phyloP scores from a whole-genome alignment of 2,797 vertebrate genomes.

The Phyllotis vaccarum region DNA sequence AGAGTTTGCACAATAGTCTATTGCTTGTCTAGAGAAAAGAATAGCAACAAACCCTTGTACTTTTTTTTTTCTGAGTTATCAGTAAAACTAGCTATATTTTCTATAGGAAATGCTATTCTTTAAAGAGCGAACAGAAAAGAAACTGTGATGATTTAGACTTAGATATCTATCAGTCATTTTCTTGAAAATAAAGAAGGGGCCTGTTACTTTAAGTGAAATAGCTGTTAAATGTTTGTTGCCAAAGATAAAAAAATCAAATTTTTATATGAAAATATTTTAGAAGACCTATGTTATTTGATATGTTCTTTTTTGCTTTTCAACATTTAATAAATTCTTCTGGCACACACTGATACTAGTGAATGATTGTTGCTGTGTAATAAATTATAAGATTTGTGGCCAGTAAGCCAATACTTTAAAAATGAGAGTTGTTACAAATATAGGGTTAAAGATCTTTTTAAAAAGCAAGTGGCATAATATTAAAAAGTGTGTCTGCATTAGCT shows the following conservation, averaged over 20 bases:
- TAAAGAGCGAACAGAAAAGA: constrained; percentile 34
- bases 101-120: constrained; percentile 28
- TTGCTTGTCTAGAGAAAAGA: constrained; percentile 8
- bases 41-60: not conserved
- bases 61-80: constrained; percentile 52
- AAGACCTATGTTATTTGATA: constrained; percentile 45
- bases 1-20: no score
- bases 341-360: constrained; percentile 17
- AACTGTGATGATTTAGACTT: constrained; percentile 61
- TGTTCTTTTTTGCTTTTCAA: constrained; percentile 33
- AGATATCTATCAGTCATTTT: constrained; percentile 61
- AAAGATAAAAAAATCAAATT: constrained; percentile 52
- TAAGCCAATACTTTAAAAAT: constrained; percentile 35
- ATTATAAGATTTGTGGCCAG: constrained; percentile 34
- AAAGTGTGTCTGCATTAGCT: not conserved
- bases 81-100: constrained; percentile 43
- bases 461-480: not conserved
- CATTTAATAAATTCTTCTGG: constrained; percentile 44
- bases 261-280: constrained; percentile 67
- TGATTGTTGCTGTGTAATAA: constrained; percentile 30
- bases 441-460: constrained; percentile 37
- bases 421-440: not conserved
- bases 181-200: constrained; percentile 53
- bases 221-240: constrained; percentile 33
- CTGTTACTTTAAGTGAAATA: constrained; percentile 58